Percentiles rank a stretch among this genome's conserved stretches.
These are phyloP conservation scores for Nothocercus julius DNA, from an alignment of 2,113 vertebrate genomes.

Conservation along the genomic window DNA sequence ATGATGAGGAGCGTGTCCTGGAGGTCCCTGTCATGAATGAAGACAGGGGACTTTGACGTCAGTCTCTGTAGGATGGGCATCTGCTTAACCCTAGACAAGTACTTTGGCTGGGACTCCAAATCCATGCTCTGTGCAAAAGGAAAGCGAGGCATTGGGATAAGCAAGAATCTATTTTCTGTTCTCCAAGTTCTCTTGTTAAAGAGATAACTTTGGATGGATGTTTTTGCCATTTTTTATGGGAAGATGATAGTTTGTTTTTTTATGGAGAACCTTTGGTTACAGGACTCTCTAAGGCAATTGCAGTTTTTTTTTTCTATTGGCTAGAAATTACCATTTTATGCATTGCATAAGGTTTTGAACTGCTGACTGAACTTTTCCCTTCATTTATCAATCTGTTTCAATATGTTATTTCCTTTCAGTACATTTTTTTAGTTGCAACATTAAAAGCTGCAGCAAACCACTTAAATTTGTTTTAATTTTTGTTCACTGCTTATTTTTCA, in stretches of 20 bases:
- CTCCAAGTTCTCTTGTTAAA: neutral
- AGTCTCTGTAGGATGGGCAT: neutral
- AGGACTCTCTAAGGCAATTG: neutral
- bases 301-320: neutral
- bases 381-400: neutral
- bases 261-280: neutral
- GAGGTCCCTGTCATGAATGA: neutral
- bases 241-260: neutral
- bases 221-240: neutral
- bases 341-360: neutral
- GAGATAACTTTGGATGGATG: neutral
- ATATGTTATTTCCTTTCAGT: neutral
- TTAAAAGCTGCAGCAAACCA: neutral
- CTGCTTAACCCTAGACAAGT: neutral
- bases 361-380: neutral
- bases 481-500: constrained; percentile 10
- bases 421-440: neutral
- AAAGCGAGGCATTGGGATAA: neutral
- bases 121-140: neutral
- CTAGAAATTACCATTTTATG: neutral
- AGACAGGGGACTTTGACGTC: neutral
- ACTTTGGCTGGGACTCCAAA: neutral
- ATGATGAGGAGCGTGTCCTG: neutral
- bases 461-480: neutral
- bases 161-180: neutral